Percentiles rank a stretch among this genome's conserved stretches.
Conservation (phyloP, 2,888 invertebrate genomes). For the Pterostichus madidus region DNA sequence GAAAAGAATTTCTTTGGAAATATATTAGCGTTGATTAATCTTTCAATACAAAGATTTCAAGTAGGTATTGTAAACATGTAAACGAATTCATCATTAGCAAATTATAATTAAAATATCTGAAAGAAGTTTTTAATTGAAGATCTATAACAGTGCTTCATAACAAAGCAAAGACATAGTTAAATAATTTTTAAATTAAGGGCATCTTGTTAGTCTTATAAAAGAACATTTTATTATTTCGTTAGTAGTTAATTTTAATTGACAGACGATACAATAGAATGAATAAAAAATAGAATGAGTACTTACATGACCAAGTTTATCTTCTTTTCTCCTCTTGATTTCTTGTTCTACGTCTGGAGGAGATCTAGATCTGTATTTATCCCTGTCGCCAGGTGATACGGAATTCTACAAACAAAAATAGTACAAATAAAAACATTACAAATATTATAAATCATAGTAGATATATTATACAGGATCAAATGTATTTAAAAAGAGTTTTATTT, state of each 20-base stretch:
- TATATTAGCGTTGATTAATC: too few species aligned
- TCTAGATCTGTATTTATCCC: slow-evolving; percentile 90
- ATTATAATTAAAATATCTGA: background rate
- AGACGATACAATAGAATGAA: background rate
- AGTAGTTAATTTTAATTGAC: too few species aligned
- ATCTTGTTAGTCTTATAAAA: too few species aligned
- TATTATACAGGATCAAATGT: too few species aligned
- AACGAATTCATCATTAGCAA: background rate
- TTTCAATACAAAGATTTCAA: background rate
- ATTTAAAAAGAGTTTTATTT: too few species aligned
- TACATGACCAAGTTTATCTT: slow-evolving; percentile 91
- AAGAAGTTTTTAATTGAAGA: background rate
- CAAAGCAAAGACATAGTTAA: background rate
- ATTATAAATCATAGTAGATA: too few species aligned
- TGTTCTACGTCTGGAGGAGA: slow-evolving; percentile 85
- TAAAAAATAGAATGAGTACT: slow-evolving; percentile 75
- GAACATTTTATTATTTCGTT: background rate
- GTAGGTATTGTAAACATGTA: background rate
- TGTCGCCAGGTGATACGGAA: slow-evolving; percentile 91
- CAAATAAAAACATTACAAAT: background rate
- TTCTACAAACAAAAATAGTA: slow-evolving; percentile 79
- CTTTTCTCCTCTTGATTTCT: slow-evolving; percentile 88
- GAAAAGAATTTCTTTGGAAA: too few species aligned
- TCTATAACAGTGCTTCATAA: background rate
- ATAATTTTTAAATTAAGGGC: background rate